Conservation (phyloP, 1,140 invertebrate species). For the Wiebesia pumilae region DNA sequence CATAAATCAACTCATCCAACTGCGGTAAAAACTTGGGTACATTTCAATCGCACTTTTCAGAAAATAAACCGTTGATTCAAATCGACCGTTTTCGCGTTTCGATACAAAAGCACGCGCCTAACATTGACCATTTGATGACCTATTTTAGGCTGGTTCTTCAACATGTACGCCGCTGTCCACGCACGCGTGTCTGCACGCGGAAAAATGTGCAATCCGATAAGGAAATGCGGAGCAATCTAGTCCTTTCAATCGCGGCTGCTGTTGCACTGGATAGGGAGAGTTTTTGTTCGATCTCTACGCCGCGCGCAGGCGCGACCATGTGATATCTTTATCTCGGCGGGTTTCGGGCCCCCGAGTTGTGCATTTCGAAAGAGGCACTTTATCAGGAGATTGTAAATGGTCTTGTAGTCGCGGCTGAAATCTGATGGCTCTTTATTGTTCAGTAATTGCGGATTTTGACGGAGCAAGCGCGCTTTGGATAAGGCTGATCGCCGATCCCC, state of each 20-base stretch:
- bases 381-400: slow-evolving; percentile 36
- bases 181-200: too few relatives aligned
- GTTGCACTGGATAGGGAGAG: not conserved
- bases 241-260: slow-evolving; percentile 13
- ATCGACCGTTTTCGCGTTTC: not conserved
- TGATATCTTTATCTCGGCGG: slow-evolving; percentile 43
- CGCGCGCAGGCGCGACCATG: not conserved
- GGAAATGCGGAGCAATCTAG: slow-evolving; percentile 23
- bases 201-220: slow-evolving; percentile 9
- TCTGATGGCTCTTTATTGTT: slow-evolving; percentile 44
- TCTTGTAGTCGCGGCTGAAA: not conserved
- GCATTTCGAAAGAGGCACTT: slow-evolving; percentile 23
- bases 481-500: slow-evolving; percentile 1
- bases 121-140: not conserved
- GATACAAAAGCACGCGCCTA: not conserved
- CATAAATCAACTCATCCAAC: too few relatives aligned
- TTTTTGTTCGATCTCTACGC: not conserved
- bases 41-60: too few relatives aligned
- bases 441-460: slow-evolving; percentile 34
- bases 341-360: slow-evolving; percentile 15
- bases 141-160: not conserved
- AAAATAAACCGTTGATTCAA: not conserved
- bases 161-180: not conserved
- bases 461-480: not conserved
- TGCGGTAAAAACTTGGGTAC: too few relatives aligned